phyloP scores from a whole-genome alignment of 2,113 vertebrate genomes.

The Pipa parva region DNA sequence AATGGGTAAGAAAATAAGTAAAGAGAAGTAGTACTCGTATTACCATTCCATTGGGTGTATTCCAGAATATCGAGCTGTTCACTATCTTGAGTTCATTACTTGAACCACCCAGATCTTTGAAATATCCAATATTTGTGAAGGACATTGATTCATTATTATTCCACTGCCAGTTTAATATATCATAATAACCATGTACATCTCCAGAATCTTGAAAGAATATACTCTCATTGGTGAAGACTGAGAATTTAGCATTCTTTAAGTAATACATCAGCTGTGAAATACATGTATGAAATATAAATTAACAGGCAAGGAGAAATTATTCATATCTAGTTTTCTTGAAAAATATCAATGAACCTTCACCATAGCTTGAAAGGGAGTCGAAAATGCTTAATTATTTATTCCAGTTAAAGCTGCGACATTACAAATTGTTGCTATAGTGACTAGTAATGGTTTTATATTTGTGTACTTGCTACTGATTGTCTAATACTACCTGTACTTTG shows the following conservation, averaged over 20 bases:
- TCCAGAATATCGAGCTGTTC: conserved; percentile 68
- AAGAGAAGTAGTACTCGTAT: no score
- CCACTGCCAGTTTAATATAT: conserved; percentile 76
- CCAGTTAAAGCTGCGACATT: no score
- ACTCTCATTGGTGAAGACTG: conserved; percentile 58
- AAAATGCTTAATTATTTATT: no score
- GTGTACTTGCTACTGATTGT: no score
- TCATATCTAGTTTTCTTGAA: no score
- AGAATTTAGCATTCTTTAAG: conserved; percentile 67
- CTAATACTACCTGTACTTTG: no score
- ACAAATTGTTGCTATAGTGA: no score
- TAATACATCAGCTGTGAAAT: conserved; percentile 73
- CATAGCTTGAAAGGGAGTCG: no score
- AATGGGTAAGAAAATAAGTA: not conserved
- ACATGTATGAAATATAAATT: no score
- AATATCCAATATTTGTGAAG: conserved; percentile 65
- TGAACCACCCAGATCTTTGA: conserved; percentile 46
- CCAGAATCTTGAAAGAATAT: conserved; percentile 58
- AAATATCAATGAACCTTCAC: no score
- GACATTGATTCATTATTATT: conserved; percentile 53
- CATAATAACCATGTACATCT: conserved; percentile 67
- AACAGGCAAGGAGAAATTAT: no score
- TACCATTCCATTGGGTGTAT: conserved; percentile 60
- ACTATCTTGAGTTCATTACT: conserved; percentile 50
- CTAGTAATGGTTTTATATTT: no score